Percentiles rank a stretch among this genome's conserved stretches.
Evolutionary conservation across 2,113 vertebrate species (phyloP).

Genomic region (Coturnix japonica): DNA sequence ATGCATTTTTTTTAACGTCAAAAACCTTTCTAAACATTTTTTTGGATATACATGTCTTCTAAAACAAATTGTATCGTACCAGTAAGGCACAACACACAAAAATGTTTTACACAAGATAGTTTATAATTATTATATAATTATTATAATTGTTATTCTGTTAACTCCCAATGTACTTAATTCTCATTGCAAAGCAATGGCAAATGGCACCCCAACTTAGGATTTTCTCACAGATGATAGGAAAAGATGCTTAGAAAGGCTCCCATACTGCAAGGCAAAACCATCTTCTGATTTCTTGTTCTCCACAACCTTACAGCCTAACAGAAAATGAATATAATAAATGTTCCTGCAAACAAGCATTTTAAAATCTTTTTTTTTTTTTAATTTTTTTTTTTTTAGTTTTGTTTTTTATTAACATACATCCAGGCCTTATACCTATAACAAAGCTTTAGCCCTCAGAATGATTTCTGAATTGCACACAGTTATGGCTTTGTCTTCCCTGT

Average conservation of each 20-base stretch:
- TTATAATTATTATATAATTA: not conserved
- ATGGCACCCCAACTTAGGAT: not conserved
- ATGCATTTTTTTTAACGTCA: not conserved
- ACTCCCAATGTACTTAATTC: not conserved
- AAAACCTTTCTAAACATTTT: not conserved
- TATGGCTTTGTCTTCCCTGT: not conserved
- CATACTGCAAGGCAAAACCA: not conserved
- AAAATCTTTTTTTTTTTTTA: not conserved
- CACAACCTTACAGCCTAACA: not conserved
- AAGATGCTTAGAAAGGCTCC: not conserved
- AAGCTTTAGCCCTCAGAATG: not conserved
- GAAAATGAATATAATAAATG: not conserved
- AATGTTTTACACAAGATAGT: not conserved
- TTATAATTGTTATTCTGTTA: not conserved
- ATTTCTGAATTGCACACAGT: not conserved
- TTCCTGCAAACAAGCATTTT: not conserved
- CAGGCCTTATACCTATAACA: not conserved
- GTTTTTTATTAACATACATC: not conserved
- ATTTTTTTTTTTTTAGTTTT: not conserved
- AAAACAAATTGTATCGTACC: not conserved
- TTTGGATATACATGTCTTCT: not conserved
- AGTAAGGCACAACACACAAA: not conserved
- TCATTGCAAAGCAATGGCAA: not conserved
- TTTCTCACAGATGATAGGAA: not conserved
- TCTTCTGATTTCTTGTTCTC: not conserved